A percentile compares a stretch with the other conserved stretches of the same genome.
Evolutionary conservation across 2,797 vertebrate species (phyloP).

Genomic region (Phaenicophaeus curvirostris): DNA sequence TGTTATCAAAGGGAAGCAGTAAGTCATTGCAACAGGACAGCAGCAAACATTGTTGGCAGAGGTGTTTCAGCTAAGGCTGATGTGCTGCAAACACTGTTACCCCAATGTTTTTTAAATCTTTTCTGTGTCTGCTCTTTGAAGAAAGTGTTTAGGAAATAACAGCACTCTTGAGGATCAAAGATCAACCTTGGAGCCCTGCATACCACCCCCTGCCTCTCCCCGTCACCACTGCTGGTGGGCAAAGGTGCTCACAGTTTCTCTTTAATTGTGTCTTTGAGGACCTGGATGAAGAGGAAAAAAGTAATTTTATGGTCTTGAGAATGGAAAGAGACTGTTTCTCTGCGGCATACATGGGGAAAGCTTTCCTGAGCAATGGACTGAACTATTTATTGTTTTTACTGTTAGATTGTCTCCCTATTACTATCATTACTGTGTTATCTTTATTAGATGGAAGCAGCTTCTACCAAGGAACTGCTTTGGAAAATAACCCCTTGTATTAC

Average conservation of each 20-base stretch:
- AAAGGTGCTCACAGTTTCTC: not conserved
- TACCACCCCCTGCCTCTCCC: not conserved
- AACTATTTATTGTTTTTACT: not conserved
- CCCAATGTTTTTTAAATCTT: not conserved
- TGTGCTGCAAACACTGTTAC: not conserved
- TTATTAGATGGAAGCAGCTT: not conserved
- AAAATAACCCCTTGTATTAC: not conserved
- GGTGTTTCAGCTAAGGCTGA: not conserved
- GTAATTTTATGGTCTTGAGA: not conserved
- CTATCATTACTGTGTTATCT: not conserved
- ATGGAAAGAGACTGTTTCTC: not conserved
- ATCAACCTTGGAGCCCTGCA: not conserved
- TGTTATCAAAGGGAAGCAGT: not conserved
- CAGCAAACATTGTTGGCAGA: not conserved
- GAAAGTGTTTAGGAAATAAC: not conserved
- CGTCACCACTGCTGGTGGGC: not conserved
- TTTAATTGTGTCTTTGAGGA: not conserved
- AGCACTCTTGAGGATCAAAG: not conserved
- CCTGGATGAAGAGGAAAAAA: not conserved
- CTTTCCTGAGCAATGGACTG: not conserved
- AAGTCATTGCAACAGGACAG: not conserved
- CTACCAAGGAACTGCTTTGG: not conserved
- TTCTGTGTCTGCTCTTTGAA: not conserved
- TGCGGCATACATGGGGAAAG: not conserved
- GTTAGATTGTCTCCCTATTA: not conserved